Evolutionary conservation across 2,113 vertebrate species (phyloP).

Genomic region (Craseonycteris thonglongyai): DNA sequence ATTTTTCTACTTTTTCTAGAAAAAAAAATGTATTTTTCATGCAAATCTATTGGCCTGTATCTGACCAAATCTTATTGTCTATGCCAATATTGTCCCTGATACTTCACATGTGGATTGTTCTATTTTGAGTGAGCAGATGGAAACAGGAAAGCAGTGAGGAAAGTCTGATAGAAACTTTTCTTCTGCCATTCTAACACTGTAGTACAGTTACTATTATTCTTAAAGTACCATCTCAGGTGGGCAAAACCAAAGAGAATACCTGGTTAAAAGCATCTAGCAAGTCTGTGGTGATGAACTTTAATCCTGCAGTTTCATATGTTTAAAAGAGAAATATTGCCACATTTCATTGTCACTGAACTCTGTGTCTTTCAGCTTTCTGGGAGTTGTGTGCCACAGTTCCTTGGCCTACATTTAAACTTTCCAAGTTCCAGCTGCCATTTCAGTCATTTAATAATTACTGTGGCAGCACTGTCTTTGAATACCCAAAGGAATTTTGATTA

Average conservation of each 20-base stretch:
- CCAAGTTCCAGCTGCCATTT: not conserved
- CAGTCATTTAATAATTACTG: constrained; percentile 3
- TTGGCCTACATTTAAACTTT: not conserved
- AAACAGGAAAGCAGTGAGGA: constrained; percentile 58
- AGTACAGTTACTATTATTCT: not conserved
- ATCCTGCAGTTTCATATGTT: not conserved
- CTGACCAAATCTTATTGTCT: not conserved
- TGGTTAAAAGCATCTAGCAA: not conserved
- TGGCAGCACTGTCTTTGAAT: constrained; percentile 14
- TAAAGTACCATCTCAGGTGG: not conserved
- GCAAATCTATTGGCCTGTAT: not conserved
- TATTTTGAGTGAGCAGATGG: constrained; percentile 35
- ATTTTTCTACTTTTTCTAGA: not conserved
- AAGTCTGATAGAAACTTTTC: constrained; percentile 32
- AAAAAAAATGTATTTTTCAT: not conserved
- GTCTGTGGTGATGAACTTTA: not conserved
- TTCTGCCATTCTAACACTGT: not conserved
- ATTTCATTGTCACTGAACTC: not conserved
- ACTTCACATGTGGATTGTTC: not conserved
- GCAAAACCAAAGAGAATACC: not conserved
- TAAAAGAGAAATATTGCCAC: not conserved
- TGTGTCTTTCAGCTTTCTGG: not conserved
- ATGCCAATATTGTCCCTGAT: not conserved
- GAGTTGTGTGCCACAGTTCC: not conserved
- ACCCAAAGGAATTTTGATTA: constrained; percentile 48